Conservation (phyloP, 30 jellyfish, hydroid and myxozoan species). For the Aurelia sp. region DNA sequence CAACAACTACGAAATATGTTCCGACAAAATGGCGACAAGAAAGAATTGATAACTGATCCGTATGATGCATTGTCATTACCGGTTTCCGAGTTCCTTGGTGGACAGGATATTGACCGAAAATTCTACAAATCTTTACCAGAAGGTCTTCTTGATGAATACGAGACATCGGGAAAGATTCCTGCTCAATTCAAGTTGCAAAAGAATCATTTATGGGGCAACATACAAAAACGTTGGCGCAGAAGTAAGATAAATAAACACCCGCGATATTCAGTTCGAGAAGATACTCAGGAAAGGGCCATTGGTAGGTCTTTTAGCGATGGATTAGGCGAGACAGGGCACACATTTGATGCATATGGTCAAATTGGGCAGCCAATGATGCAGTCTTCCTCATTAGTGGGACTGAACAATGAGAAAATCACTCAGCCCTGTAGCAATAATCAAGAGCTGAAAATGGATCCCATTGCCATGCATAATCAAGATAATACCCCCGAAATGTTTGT, state of each 20-base stretch:
- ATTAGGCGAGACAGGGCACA: slow-evolving; percentile 54
- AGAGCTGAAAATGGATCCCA: slow-evolving; percentile 14
- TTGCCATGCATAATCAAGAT: slow-evolving; percentile 12
- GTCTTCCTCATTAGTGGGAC: slow-evolving; percentile 7
- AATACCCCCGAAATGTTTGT: background rate
- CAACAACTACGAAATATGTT: slow-evolving; percentile 3
- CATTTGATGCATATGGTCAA: slow-evolving; percentile 81
- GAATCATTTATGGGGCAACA: slow-evolving; percentile 68
- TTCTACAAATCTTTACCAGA: slow-evolving; percentile 52
- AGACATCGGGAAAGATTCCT: slow-evolving; percentile 10
- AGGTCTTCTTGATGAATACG: slow-evolving; percentile 18
- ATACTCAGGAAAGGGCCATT: slow-evolving; percentile 7
- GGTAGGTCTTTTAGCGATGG: slow-evolving; percentile 37
- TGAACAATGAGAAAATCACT: slow-evolving; percentile 16
- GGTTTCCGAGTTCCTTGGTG: slow-evolving; percentile 49
- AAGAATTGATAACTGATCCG: slow-evolving; percentile 66
- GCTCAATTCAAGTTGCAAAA: slow-evolving; percentile 59
- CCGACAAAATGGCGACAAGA: slow-evolving; percentile 47
- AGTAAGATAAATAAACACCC: slow-evolving; percentile 37
- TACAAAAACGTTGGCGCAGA: slow-evolving; percentile 72
- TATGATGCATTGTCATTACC: slow-evolving; percentile 56
- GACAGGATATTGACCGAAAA: slow-evolving; percentile 43
- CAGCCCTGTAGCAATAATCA: background rate
- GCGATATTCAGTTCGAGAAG: slow-evolving; percentile 13
- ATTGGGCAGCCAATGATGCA: slow-evolving; percentile 69